These are phyloP conservation scores for Sandelia bainsii DNA, from an alignment of 2,797 vertebrate species.

Conservation along the genomic window DNA sequence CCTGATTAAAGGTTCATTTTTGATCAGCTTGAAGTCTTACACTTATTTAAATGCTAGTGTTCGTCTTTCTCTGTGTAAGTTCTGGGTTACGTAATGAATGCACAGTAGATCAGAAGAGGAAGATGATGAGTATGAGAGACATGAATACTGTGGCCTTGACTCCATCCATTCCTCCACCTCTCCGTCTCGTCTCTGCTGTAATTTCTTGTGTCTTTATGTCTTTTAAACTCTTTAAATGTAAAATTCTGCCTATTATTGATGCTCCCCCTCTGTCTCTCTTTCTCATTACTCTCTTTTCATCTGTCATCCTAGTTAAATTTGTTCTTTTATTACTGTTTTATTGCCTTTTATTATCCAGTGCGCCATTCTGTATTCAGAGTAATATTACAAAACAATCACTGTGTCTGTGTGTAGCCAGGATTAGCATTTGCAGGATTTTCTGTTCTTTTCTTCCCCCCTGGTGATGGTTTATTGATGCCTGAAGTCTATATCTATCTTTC, in stretches of 20 bases:
- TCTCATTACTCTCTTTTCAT: conserved; percentile 7
- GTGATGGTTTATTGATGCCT: conserved; percentile 53
- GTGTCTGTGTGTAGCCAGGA: neutral
- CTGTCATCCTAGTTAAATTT: conserved; percentile 28
- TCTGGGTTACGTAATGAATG: neutral
- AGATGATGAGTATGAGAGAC: too few relatives aligned
- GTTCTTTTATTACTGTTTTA: conserved; percentile 60
- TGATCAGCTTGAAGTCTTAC: too few relatives aligned
- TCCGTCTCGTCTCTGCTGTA: conserved; percentile 29
- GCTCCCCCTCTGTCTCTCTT: conserved; percentile 21
- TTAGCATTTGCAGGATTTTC: neutral
- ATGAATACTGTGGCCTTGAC: too few relatives aligned
- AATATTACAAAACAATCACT: conserved; percentile 27
- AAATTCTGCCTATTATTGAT: conserved; percentile 16
- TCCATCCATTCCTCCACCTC: neutral
- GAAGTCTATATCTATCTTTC: conserved; percentile 52
- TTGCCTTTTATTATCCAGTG: conserved; percentile 39
- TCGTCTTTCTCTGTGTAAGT: too few relatives aligned
- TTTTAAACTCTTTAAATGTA: conserved; percentile 51
- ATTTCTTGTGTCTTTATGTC: conserved; percentile 45
- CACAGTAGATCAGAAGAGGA: neutral
- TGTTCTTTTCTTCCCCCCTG: conserved; percentile 5
- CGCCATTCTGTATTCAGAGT: conserved; percentile 34
- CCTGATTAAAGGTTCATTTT: too few relatives aligned
- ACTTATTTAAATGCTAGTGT: too few relatives aligned